phyloP scores from a whole-genome alignment of 2,113 vertebrate genomes.

The Bucco capensis region DNA sequence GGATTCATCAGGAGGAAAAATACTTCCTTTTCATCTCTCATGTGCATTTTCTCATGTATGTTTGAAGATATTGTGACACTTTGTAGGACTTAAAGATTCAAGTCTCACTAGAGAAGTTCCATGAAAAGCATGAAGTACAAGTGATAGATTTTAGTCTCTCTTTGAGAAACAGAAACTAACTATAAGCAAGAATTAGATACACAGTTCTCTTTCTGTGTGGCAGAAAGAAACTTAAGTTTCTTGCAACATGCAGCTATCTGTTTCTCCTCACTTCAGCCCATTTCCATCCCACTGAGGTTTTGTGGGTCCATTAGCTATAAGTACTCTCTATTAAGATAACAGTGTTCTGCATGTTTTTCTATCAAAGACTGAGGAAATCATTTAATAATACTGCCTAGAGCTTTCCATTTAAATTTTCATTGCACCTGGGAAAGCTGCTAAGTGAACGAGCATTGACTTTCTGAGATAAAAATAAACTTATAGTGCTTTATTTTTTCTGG shows the following conservation, averaged over 20 bases:
- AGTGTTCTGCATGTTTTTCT: slow-evolving; percentile 41
- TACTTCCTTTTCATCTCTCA: neutral
- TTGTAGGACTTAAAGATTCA: neutral
- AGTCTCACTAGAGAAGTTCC: neutral
- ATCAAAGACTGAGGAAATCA: slow-evolving; percentile 52
- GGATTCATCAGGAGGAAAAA: neutral
- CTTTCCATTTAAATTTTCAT: slow-evolving; percentile 75
- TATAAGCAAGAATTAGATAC: neutral
- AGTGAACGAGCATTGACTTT: slow-evolving; percentile 67
- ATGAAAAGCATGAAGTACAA: neutral
- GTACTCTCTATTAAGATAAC: slow-evolving; percentile 57
- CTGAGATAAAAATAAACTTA: slow-evolving; percentile 70
- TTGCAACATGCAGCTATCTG: neutral
- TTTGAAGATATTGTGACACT: neutral
- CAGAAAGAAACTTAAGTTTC: neutral
- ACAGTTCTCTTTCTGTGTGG: neutral
- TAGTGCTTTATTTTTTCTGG: slow-evolving; percentile 62
- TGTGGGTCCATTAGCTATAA: slow-evolving; percentile 6
- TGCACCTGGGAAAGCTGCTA: slow-evolving; percentile 63
- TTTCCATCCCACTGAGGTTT: neutral
- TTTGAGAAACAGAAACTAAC: neutral
- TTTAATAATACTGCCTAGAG: slow-evolving; percentile 58
- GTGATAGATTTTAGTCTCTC: neutral
- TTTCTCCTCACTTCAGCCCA: neutral
- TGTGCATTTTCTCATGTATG: neutral